Percentiles rank a stretch among this genome's conserved stretches.
phyloP scores from a whole-genome alignment of 2,113 vertebrate species.

The Lepidothrix coronata region DNA sequence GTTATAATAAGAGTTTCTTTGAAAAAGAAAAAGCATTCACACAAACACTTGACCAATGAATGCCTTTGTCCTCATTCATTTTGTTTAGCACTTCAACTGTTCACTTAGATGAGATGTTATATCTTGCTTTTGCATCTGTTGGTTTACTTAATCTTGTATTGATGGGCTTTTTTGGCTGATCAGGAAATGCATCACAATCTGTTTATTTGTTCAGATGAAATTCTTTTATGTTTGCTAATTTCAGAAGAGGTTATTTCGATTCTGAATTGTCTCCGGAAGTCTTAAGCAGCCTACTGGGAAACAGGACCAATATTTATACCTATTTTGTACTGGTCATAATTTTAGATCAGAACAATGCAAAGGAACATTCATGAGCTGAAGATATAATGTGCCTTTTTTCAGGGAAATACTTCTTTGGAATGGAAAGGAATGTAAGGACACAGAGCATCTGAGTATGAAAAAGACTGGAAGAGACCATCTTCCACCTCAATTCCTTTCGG shows the following conservation, averaged over 20 bases:
- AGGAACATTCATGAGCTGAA: not conserved
- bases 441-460: not conserved
- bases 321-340: not conserved
- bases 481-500: not conserved
- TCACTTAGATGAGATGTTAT: not conserved
- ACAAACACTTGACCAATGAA: not conserved
- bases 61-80: not conserved
- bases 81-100: not conserved
- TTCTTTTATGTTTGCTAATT: not conserved
- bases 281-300: not conserved
- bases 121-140: not conserved
- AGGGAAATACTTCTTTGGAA: not conserved
- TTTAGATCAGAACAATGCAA: not conserved
- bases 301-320: not conserved
- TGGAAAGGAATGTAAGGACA: not conserved
- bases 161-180: not conserved
- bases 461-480: not conserved
- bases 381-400: not conserved
- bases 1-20: not conserved
- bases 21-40: not conserved
- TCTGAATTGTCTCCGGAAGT: not conserved
- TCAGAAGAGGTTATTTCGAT: not conserved
- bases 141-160: not conserved
- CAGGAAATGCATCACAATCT: slow-evolving; percentile 5
- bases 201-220: not conserved